Evolutionary conservation across 1,140 invertebrate genomes (phyloP).

Genomic region (Drosophila subpulchrella): DNA sequence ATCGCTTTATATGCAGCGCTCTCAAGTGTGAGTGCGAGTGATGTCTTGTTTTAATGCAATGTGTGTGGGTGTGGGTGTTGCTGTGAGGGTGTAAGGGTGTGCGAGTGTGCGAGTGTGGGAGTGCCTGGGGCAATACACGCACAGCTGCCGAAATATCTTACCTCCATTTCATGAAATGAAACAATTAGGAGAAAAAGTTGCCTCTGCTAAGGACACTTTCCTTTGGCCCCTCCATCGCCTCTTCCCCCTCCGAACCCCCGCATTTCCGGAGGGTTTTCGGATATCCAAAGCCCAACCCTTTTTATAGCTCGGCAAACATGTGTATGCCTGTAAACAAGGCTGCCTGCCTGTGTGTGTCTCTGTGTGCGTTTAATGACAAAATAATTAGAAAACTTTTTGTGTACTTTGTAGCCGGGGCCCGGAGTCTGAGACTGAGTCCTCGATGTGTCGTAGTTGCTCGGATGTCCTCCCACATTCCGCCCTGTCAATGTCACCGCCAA

Average conservation of each 20-base stretch:
- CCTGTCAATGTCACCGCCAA: slow-evolving; percentile 79
- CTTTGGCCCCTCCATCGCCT: slow-evolving; percentile 3
- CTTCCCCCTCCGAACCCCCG: neutral
- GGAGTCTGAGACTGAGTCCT: slow-evolving; percentile 23
- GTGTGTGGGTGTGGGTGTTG: slow-evolving; percentile 8
- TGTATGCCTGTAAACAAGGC: slow-evolving; percentile 78
- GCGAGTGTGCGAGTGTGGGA: slow-evolving; percentile 26
- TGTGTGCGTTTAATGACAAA: slow-evolving; percentile 83
- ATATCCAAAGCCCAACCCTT: slow-evolving; percentile 79
- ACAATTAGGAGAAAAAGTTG: slow-evolving; percentile 83
- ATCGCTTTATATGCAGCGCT: slow-evolving; percentile 79
- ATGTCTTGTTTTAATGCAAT: slow-evolving; percentile 79
- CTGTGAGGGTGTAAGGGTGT: slow-evolving; percentile 1
- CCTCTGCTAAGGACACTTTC: slow-evolving; percentile 65
- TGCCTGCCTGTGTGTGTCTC: slow-evolving; percentile 26
- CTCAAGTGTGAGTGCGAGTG: slow-evolving; percentile 44
- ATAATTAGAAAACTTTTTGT: slow-evolving; percentile 84
- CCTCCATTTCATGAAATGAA: slow-evolving; percentile 81
- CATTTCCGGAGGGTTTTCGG: slow-evolving; percentile 59
- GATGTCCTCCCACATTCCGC: slow-evolving; percentile 21
- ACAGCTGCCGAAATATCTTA: slow-evolving; percentile 82
- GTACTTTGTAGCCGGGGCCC: slow-evolving; percentile 70
- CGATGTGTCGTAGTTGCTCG: slow-evolving; percentile 19
- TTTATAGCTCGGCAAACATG: slow-evolving; percentile 80
- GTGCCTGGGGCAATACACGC: slow-evolving; percentile 76